Evolutionary conservation across 1,140 invertebrate genomes (phyloP), one percentile per base, ranked within the genome.

Genomic region (Planococcus citri): DNA sequence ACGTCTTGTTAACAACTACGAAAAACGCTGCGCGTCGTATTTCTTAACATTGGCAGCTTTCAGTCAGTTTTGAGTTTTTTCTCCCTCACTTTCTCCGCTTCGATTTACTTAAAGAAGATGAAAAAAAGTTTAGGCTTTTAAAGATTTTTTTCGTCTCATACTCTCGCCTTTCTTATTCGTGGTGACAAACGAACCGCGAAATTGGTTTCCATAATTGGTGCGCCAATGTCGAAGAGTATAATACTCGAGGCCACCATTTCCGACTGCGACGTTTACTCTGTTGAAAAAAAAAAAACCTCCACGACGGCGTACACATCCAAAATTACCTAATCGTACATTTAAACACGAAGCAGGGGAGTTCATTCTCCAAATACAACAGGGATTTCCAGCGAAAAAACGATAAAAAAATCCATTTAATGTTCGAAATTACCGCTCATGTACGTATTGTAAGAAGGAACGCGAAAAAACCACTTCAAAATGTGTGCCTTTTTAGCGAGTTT

Each of bases 1-100:
- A 64, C 60, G 60, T 64, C 60, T 64, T 64, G 60, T 64, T 64
- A 64, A 64, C 60, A 64, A 64, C n/a, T n/a, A n/a, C 22, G 17
- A 17, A 64, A 64, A 64, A 64, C 22, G 60, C 60, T 25, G 25
- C 17, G 51, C 60, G 60, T 25, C 60, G 60, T 64, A 64, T 51
- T 51, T 51, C 41, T 20, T 51, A n/a, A 51, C 41, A 51, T 64
- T 64, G 60, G 60, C 60, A 64, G 60, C 60, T 64, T 64, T 64
- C 60, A 64, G 60, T 64, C 60, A 64, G 60, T 25, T 64, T 64
- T 20, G 20, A 64, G 10, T 64, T 64, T 64, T 64, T 64, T 27
- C 21, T 25, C 25, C 25, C 2, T 64, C 3, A 25, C 22, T 64
- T 64, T 64, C 17, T n/a, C n/a, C n/a, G n/a, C n/a, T n/a, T n/a